Base-by-base conservation (phyloP, 1,140 invertebrate genomes). In the Homarus americanus region DNA sequence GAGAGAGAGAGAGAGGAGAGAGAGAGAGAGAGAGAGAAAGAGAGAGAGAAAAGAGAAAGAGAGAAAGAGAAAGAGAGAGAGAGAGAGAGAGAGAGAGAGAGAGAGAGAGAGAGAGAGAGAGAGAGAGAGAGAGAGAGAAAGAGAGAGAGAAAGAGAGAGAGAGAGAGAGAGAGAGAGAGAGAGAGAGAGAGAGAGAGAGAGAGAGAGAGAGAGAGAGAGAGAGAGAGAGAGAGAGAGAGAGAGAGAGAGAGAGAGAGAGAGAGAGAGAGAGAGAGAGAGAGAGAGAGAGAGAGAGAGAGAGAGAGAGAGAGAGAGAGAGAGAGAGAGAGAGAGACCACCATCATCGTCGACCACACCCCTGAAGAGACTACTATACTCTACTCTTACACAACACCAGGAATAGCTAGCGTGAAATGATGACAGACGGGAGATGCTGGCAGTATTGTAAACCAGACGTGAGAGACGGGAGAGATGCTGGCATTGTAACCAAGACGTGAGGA, bases 221-320 rank as follows among this genome's bases (percentile, higher is more conserved):
- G 73, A 76, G 34, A 76, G 73, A 76, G 73, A 76, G 34, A 76
- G 73, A 76, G 34, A 76, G 34, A 76, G 73, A 76, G 73, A 76
- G 34, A 76, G 73, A 76, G 73, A 76, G 73, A 76, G 28, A 76
- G 73, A 76, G 9, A 76, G 73, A 76, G 73, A 76, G 73, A 76
- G 73, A 76, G 73, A 76, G 73, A 76, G 73, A 76, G 73, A 76
- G 73, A 76, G 73, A 76, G 73, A 76, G 73, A 76, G 73, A 76
- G 73, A 76, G 73, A 76, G 73, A 76, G 73, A 76, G 73, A 76
- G 73, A 76, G 15, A 76, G 73, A 76, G 73, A 76, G 73, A 76
- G 73, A 76, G 72, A 75, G 72, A 75, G 72, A 75, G 72, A 75
- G 72, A 75, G 72, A 75, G 72, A 75, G 72, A 75, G 72, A 75